Evolutionary conservation across 2,797 vertebrate species (phyloP).

Genomic region (Neopelma chrysocephalum): DNA sequence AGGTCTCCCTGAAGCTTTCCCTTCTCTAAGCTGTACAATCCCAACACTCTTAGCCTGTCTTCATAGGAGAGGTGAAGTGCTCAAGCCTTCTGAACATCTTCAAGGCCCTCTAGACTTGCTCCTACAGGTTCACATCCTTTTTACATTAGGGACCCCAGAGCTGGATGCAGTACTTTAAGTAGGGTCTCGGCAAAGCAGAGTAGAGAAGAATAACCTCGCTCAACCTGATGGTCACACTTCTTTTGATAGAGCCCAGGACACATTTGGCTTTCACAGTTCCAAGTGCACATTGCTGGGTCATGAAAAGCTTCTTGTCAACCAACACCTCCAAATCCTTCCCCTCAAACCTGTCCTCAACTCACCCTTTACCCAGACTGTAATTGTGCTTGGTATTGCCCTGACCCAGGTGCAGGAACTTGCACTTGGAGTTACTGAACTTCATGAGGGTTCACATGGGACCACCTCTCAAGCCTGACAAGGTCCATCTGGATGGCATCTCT

Average conservation of each 20-base stretch:
- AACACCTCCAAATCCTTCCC: not conserved
- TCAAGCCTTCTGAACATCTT: not conserved
- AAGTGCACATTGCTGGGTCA: not conserved
- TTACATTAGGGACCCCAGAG: not conserved
- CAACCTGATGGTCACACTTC: too few relatives aligned
- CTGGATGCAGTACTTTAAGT: not conserved
- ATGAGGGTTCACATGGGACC: not conserved
- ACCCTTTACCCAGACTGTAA: not conserved
- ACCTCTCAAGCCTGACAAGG: not conserved
- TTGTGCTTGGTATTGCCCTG: not conserved
- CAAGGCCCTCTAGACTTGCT: not conserved
- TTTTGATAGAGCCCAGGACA: not conserved
- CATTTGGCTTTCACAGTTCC: not conserved
- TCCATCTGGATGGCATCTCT: not conserved
- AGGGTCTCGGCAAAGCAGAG: not conserved
- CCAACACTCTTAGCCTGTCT: not conserved
- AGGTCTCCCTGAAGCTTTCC: not conserved
- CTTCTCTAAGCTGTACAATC: not conserved
- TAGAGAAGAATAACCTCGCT: too few relatives aligned
- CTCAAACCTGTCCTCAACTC: too few relatives aligned
- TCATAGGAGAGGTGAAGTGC: not conserved
- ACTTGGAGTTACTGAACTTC: not conserved
- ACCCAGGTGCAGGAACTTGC: not conserved
- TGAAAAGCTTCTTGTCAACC: not conserved
- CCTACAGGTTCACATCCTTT: not conserved